phyloP scores from a whole-genome alignment of 1,140 invertebrate species.

The Drosophila navojoa region DNA sequence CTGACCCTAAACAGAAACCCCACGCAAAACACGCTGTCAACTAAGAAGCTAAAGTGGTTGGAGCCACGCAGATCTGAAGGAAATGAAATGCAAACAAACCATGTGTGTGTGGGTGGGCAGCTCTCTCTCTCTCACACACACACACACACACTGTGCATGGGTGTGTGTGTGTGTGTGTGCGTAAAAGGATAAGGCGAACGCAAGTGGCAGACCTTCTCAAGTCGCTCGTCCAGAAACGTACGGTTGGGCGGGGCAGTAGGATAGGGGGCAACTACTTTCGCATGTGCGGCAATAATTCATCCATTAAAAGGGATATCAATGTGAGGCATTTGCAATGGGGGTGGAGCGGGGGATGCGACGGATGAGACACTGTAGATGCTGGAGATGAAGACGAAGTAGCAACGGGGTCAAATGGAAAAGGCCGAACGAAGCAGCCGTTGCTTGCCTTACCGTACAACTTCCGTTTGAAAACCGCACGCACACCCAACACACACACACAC shows the following conservation, averaged over 20 bases:
- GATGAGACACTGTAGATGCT: conserved; percentile 30
- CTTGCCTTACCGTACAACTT: conserved; percentile 56
- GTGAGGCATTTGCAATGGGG: conserved; percentile 10
- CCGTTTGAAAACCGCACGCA: conserved; percentile 76
- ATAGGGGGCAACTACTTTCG: conserved; percentile 76
- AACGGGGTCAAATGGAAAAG: conserved; percentile 80
- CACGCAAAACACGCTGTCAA: conserved; percentile 54
- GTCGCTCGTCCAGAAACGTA: conserved; percentile 35
- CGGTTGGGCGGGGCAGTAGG: conserved; percentile 9
- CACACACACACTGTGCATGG: not conserved
- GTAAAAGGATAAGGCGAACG: conserved; percentile 55
- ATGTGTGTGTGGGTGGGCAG: conserved; percentile 33
- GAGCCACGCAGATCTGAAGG: conserved; percentile 56
- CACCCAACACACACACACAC: conserved; percentile 34
- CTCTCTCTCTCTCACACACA: not conserved
- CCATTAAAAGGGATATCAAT: conserved; percentile 84
- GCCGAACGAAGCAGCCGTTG: conserved; percentile 46
- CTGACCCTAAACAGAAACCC: conserved; percentile 59
- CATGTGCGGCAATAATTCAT: conserved; percentile 84
- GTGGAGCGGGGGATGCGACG: not conserved
- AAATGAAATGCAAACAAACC: conserved; percentile 83
- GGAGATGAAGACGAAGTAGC: conserved; percentile 47
- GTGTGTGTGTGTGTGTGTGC: conserved; percentile 25
- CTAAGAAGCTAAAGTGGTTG: conserved; percentile 10
- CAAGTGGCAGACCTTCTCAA: conserved; percentile 55